A percentile compares a stretch with the other conserved stretches of the same genome.
Conservation (phyloP, 2,797 vertebrate genomes). For the Acipenser oxyrinchus region DNA sequence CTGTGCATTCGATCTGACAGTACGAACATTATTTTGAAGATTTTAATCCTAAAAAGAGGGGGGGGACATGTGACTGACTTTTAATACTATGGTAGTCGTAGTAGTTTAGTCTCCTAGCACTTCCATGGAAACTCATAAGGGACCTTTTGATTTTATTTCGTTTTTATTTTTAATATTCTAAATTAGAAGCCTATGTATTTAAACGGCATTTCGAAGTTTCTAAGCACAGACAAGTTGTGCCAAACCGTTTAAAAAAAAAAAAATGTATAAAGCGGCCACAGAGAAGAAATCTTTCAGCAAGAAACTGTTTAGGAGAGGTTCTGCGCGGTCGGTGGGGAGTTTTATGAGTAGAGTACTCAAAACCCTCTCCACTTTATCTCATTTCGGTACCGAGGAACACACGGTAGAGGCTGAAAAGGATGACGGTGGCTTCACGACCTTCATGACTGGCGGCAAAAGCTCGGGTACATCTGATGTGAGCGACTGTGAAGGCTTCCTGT, state of each 20-base stretch:
- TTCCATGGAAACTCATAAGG: background rate
- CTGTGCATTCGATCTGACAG: too few relatives aligned
- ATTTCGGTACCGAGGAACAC: conserved; percentile 75
- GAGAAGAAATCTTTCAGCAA: conserved; percentile 89
- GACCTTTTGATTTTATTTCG: background rate
- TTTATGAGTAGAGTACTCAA: conserved; percentile 84
- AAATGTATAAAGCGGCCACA: conserved; percentile 71
- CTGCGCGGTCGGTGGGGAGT: conserved; percentile 76
- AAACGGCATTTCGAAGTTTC: background rate
- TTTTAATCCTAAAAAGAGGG: too few relatives aligned
- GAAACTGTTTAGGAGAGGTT: conserved; percentile 73
- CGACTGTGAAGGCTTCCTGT: conserved; percentile 54
- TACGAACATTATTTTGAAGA: too few relatives aligned
- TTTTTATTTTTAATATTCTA: too few relatives aligned
- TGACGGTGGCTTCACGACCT: conserved; percentile 60
- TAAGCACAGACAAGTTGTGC: background rate
- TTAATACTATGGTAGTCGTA: too few relatives aligned
- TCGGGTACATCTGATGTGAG: conserved; percentile 54
- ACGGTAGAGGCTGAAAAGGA: conserved; percentile 55
- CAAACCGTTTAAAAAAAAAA: conserved; percentile 25
- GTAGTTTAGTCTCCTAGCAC: background rate
- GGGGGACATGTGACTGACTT: too few relatives aligned
- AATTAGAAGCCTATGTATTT: background rate
- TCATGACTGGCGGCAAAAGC: conserved; percentile 57
- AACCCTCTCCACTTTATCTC: conserved; percentile 84